A percentile compares a stretch with the other conserved stretches of the same genome.
Conservation (phyloP, 2,888 invertebrate genomes). For the Cryptocheilus praepositus region DNA sequence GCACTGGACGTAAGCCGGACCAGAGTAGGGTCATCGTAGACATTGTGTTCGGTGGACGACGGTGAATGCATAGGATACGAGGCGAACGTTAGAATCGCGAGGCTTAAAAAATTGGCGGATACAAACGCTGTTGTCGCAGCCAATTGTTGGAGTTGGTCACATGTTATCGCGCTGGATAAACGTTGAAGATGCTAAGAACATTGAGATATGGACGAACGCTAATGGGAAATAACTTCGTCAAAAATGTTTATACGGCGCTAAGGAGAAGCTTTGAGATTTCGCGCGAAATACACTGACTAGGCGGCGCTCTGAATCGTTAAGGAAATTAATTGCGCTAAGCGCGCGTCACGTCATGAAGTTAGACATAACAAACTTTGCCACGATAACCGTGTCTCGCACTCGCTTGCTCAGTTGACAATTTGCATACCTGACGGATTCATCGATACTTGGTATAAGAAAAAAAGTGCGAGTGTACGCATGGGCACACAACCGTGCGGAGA, state of each 20-base stretch:
- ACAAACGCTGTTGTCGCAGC: background rate
- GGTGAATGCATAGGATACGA: background rate
- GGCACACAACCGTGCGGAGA: background rate
- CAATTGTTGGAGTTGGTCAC: no score
- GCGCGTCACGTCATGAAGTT: slow-evolving; percentile 19
- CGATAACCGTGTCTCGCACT: slow-evolving; percentile 19
- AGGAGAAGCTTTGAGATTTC: no score
- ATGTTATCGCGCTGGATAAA: no score
- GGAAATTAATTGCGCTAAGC: no score
- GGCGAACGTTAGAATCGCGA: background rate
- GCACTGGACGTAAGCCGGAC: slow-evolving; percentile 25
- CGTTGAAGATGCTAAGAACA: no score
- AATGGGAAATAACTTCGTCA: no score
- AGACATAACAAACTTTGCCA: slow-evolving; percentile 25
- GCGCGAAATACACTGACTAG: no score
- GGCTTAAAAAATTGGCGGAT: background rate
- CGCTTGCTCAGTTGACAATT: slow-evolving; percentile 3
- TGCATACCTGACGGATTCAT: background rate
- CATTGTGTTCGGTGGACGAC: background rate
- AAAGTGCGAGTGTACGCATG: background rate
- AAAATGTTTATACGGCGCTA: no score
- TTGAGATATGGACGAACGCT: no score
- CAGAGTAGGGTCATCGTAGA: no score
- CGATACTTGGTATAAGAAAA: background rate
- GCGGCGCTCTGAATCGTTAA: no score